Conservation (phyloP, 2,797 vertebrate species). For the Crenichthys baileyi region DNA sequence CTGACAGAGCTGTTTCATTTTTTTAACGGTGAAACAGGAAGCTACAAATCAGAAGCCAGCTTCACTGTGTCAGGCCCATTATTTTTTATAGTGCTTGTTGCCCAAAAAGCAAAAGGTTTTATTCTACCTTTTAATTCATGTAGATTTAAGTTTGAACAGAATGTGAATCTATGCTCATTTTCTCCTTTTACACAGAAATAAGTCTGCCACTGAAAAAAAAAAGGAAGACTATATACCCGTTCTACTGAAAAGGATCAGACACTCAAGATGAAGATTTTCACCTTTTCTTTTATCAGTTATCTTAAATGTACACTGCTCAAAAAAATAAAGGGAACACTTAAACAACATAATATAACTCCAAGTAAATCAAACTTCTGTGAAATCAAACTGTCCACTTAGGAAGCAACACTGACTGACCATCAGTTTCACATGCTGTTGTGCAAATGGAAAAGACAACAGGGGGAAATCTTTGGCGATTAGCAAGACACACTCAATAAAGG, state of each 20-base stretch:
- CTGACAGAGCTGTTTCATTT: too few relatives aligned
- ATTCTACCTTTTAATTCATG: neutral
- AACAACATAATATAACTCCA: too few relatives aligned
- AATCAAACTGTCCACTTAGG: too few relatives aligned
- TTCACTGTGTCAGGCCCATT: neutral
- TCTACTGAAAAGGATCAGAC: neutral
- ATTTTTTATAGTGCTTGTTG: neutral
- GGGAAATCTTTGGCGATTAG: too few relatives aligned
- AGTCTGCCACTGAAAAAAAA: neutral
- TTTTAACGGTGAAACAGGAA: too few relatives aligned
- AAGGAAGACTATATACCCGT: neutral
- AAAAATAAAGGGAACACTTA: too few relatives aligned
- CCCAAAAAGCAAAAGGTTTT: neutral
- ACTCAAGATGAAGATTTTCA: neutral
- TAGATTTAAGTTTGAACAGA: neutral
- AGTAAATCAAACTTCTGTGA: too few relatives aligned
- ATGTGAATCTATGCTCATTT: neutral
- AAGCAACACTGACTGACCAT: too few relatives aligned
- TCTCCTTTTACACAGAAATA: neutral
- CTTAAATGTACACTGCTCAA: too few relatives aligned
- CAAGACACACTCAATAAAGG: too few relatives aligned
- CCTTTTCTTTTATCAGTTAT: neutral
- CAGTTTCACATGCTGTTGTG: too few relatives aligned
- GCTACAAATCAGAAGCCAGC: neutral
- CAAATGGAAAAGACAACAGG: too few relatives aligned